These are phyloP conservation scores for Platorchestia sp. DNA, from an alignment of 1,140 invertebrate genomes.

Conservation along the genomic window DNA sequence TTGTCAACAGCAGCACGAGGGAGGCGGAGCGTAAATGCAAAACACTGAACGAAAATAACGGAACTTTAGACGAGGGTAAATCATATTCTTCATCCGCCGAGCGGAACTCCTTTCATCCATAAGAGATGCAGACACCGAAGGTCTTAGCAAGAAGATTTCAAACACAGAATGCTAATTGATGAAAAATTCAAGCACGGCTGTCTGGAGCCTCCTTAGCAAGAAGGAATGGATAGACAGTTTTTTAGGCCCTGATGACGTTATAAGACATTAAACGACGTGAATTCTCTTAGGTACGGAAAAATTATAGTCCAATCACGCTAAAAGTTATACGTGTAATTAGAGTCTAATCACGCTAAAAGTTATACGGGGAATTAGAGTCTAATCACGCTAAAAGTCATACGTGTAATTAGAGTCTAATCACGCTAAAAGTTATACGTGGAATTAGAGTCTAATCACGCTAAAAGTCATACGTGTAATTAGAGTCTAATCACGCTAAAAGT, in stretches of 20 bases:
- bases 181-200: not conserved
- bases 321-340: not conserved
- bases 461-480: not conserved
- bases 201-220: not conserved
- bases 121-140: not conserved
- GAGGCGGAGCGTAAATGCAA: conserved; percentile 30
- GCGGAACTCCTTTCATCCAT: not conserved
- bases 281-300: not conserved
- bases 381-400: not conserved
- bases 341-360: not conserved
- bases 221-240: not conserved
- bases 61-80: conserved; percentile 12
- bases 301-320: not conserved
- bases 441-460: not conserved
- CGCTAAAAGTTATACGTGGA: not conserved
- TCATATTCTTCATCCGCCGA: not conserved
- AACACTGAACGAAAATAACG: conserved; percentile 8
- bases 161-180: not conserved
- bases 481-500: not conserved
- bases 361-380: not conserved
- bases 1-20: conserved; percentile 22
- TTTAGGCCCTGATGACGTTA: not conserved
- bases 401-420: not conserved
- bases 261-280: not conserved
- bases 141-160: not conserved